These are phyloP conservation scores for Macrosiphum euphorbiae DNA, from an alignment of 2,888 invertebrate species.

Conservation along the genomic window DNA sequence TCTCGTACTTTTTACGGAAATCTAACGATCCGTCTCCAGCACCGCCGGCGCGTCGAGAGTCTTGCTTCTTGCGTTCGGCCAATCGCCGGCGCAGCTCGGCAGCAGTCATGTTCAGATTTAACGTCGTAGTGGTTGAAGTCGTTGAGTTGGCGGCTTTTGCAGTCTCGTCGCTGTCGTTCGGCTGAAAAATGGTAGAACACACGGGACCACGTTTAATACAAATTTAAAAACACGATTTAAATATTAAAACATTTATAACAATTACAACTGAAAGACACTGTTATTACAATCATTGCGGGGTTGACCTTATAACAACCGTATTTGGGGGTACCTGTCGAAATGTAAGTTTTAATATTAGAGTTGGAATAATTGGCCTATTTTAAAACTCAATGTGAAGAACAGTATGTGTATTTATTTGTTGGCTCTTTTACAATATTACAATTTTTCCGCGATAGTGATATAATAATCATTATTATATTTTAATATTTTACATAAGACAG, in stretches of 20 bases:
- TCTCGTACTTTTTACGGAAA: conserved; percentile 93
- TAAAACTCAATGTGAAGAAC: background rate
- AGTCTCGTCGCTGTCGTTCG: conserved; percentile 1
- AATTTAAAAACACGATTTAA: background rate
- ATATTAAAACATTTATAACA: background rate
- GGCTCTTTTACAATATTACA: background rate
- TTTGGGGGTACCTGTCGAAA: too few species aligned
- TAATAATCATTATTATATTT: background rate
- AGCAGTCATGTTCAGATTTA: conserved; percentile 92
- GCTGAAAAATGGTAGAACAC: background rate
- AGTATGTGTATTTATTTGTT: background rate
- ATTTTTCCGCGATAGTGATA: background rate
- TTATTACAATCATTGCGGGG: background rate
- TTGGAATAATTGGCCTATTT: background rate
- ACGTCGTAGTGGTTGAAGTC: conserved; percentile 60
- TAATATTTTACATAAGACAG: background rate
- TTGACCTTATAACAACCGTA: background rate
- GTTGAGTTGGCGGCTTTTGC: conserved; percentile 53
- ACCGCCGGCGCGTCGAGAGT: conserved; percentile 73
- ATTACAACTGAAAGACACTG: too few species aligned
- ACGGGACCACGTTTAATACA: background rate
- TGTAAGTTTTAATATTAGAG: background rate
- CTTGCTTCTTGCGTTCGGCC: conserved; percentile 84
- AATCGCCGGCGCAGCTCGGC: conserved; percentile 90
- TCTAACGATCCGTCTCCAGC: conserved; percentile 92